Evolutionary conservation across 2,888 invertebrate species (phyloP), one percentile per base, ranked within the genome.

Genomic region (Taphrorychus bicolor): DNA sequence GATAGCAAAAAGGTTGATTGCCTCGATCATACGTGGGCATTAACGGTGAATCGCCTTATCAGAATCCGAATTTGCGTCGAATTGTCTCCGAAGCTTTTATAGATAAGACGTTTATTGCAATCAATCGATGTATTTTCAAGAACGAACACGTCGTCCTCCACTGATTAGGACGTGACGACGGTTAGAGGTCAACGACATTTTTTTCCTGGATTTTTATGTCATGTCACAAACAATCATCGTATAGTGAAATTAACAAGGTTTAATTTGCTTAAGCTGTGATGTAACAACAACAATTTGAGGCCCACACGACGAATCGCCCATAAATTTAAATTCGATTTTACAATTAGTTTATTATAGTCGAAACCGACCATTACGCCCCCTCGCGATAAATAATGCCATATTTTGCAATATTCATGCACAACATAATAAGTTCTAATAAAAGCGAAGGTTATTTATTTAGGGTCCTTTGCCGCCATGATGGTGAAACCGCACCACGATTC

Each of bases 21-120:
- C 7, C 32, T 32, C 32, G 3, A 32, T 32, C 32, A 32, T 32
- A 32, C 32, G 32, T 32, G 5, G 24, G 5, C 32, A 9, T 3
- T 32, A 11, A 11, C 32, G 32, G 11, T 32, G 32, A 3, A 9
- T 32, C 32, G n/a, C 7, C 32, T 32, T 32, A 32, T 32, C 32
- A 9, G 9, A n/a, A 32, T 32, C 32, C 1, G 9, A 14, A 32
- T 49, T 59, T 59, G 59, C 59, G 59, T 59, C 59, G 40, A 51
- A 49, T 14, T 49, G 59, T 59, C 59, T 59, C n/a, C 41, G 59
- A 51, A 14, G 24, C 14, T n/a, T 17, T 22, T 48, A 19, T 48
- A 48, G 48, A 19, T 32, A 32, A n/a, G 49, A 17, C 9, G n/a
- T 32, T 49, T 59, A 51, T 51, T 59, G 40, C 59, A 14, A 51